phyloP scores from a whole-genome alignment of 2,113 vertebrate genomes.

The Calidris pygmaea region DNA sequence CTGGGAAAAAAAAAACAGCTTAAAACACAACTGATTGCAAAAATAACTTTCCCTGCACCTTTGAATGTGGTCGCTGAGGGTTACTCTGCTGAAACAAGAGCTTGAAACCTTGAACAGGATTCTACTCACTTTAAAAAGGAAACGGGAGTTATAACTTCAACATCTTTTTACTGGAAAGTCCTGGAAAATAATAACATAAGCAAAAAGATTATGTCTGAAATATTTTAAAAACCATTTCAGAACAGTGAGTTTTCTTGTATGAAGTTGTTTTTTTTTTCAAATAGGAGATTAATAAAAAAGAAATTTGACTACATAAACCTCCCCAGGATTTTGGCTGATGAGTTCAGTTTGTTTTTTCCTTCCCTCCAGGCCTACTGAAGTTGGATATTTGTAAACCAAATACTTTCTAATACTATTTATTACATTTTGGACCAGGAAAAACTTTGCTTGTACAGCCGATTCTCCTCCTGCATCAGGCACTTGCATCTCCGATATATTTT shows the following conservation, averaged over 20 bases:
- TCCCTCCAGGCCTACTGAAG: background rate
- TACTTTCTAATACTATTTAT: background rate
- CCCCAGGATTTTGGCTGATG: background rate
- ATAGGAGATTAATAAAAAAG: background rate
- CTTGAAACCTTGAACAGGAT: background rate
- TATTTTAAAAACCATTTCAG: background rate
- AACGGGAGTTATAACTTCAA: background rate
- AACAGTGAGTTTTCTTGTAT: background rate
- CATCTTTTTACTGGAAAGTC: background rate
- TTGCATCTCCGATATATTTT: fast-evolving
- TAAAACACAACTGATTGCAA: background rate
- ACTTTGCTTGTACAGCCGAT: background rate
- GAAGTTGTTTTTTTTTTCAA: background rate
- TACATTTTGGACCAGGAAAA: background rate
- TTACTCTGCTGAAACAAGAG: background rate
- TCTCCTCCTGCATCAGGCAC: background rate
- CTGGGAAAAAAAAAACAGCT: background rate
- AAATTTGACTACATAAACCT: background rate
- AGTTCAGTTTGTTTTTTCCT: background rate
- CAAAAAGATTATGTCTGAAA: background rate
- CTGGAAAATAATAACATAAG: background rate
- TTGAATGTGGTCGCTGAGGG: background rate
- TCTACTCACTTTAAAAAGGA: background rate
- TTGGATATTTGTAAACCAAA: background rate
- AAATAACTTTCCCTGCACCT: background rate